A percentile compares a stretch with the other conserved stretches of the same genome.
phyloP scores from a whole-genome alignment of 1,140 invertebrate genomes.

The Dendroctonus ponderosae region DNA sequence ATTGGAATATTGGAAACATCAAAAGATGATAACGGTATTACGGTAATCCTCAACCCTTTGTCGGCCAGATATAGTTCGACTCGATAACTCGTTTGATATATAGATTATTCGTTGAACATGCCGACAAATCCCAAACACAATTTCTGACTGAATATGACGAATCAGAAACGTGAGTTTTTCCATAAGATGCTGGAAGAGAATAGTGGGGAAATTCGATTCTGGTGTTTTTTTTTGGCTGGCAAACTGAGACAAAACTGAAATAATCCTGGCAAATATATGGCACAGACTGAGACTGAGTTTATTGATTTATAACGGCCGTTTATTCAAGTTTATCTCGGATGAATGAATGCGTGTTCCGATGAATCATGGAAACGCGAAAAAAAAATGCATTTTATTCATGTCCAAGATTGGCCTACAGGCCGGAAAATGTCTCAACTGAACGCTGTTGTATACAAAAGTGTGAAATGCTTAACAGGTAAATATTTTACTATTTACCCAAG shows the following conservation, averaged over 20 bases:
- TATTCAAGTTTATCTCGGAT: too few species aligned
- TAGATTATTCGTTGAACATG: constrained; percentile 23
- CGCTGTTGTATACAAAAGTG: constrained; percentile 17
- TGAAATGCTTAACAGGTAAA: constrained; percentile 28
- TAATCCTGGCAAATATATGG: too few species aligned
- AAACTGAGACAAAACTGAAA: too few species aligned
- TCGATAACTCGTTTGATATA: constrained; percentile 40
- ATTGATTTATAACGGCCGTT: too few species aligned
- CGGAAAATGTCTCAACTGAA: constrained; percentile 4
- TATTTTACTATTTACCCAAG: constrained; percentile 31
- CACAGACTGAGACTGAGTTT: too few species aligned
- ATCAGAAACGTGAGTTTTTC: neutral
- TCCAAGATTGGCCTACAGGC: too few species aligned
- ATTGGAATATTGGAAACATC: constrained; percentile 37
- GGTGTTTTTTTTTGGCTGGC: too few species aligned
- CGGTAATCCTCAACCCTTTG: constrained; percentile 36
- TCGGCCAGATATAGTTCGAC: constrained; percentile 36
- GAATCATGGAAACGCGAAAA: too few species aligned
- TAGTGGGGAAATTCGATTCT: too few species aligned
- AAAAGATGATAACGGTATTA: constrained; percentile 40
- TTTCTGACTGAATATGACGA: constrained; percentile 22
- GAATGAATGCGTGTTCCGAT: too few species aligned
- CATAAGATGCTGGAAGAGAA: too few species aligned
- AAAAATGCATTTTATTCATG: too few species aligned
- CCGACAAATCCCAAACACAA: constrained; percentile 22